phyloP scores from a whole-genome alignment of 1,140 invertebrate genomes.

The Trichoplusia ni region DNA sequence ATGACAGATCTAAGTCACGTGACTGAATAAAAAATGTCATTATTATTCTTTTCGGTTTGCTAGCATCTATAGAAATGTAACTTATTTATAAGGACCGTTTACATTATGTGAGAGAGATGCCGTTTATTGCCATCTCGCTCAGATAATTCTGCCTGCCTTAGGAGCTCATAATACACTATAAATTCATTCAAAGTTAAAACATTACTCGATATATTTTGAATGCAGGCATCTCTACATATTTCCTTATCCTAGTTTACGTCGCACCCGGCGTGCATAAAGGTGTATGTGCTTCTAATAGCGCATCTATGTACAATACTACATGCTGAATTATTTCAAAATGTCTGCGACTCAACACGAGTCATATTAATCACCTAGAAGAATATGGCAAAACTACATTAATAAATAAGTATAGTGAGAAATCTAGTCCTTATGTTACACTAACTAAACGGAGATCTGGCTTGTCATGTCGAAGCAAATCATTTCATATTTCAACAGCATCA shows the following conservation, averaged over 20 bases:
- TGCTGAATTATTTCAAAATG: conserved; percentile 19
- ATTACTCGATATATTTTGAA: conserved; percentile 16
- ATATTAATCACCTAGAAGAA: conserved; percentile 30
- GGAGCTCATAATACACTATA: not conserved
- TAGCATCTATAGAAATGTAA: too few relatives aligned
- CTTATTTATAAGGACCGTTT: too few relatives aligned
- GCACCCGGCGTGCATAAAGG: conserved; percentile 15
- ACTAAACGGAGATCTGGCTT: conserved; percentile 61
- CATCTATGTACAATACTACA: conserved; percentile 28
- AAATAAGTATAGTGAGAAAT: conserved; percentile 41
- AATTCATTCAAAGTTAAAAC: conserved; percentile 7
- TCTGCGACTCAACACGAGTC: conserved; percentile 17
- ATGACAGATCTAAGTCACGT: too few relatives aligned
- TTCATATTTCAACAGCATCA: conserved; percentile 77
- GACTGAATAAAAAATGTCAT: too few relatives aligned
- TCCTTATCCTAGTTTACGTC: conserved; percentile 5
- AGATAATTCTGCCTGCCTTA: too few relatives aligned
- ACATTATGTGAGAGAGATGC: too few relatives aligned
- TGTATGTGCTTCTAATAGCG: conserved; percentile 26
- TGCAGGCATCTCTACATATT: conserved; percentile 14
- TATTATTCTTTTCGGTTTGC: too few relatives aligned
- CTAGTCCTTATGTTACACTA: conserved; percentile 34
- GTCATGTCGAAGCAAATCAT: conserved; percentile 37
- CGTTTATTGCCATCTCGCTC: too few relatives aligned
- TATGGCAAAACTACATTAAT: conserved; percentile 45